phyloP scores from a whole-genome alignment of 2,797 vertebrate species.

The Poecile montanus region DNA sequence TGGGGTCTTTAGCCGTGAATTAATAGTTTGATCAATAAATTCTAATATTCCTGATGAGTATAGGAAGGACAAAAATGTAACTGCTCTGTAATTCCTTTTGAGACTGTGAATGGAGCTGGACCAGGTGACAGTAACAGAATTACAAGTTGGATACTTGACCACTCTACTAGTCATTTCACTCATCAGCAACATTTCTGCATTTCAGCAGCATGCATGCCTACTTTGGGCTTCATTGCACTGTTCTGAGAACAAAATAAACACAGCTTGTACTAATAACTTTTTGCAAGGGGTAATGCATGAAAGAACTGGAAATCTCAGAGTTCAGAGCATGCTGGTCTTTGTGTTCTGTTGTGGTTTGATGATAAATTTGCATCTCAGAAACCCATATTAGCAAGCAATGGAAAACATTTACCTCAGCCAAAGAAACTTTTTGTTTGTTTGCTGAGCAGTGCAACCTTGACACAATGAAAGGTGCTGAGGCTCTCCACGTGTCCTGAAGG shows the following conservation, averaged over 20 bases:
- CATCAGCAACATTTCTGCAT: not conserved
- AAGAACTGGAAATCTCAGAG: not conserved
- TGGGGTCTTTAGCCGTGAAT: not conserved
- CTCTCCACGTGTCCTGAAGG: not conserved
- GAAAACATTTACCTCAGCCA: not conserved
- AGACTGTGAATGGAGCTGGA: not conserved
- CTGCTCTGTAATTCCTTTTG: not conserved
- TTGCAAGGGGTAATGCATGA: not conserved
- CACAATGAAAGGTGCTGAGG: accelerated
- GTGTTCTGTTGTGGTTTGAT: not conserved
- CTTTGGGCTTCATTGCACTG: not conserved
- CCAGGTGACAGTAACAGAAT: not conserved
- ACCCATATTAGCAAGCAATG: not conserved
- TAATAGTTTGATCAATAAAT: not conserved
- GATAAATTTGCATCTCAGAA: not conserved
- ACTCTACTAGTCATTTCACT: not conserved
- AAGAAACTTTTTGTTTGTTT: not conserved
- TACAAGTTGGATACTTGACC: not conserved
- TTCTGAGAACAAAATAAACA: not conserved
- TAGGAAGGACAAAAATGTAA: not conserved
- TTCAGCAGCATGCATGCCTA: not conserved
- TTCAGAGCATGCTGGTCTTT: not conserved
- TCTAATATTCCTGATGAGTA: not conserved
- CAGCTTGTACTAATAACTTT: not conserved
- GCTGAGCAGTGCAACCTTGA: not conserved